A percentile compares a stretch with the other conserved stretches of the same genome.
Evolutionary conservation across 2,797 vertebrate species (phyloP).

Genomic region (Lacerta agilis): DNA sequence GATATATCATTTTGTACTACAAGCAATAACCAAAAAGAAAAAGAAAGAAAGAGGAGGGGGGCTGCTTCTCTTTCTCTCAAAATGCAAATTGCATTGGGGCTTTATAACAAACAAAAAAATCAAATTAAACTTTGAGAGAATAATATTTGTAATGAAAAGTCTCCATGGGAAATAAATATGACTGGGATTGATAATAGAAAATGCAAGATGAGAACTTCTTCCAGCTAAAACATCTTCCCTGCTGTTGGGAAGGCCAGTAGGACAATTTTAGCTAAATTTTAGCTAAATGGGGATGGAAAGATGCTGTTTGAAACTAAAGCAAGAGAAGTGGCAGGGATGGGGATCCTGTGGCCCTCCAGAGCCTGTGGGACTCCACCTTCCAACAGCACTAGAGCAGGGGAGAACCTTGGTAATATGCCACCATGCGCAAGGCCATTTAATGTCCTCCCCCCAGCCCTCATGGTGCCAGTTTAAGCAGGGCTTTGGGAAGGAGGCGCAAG

Average conservation of each 20-base stretch:
- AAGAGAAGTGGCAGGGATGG: no score
- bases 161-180: slow-evolving; percentile 41
- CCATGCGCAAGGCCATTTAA: no score
- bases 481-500: no score
- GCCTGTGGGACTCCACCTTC: no score
- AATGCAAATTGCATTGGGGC: slow-evolving; percentile 44
- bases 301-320: background rate
- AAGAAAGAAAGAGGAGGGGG: background rate
- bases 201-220: slow-evolving; percentile 25
- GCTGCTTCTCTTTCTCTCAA: slow-evolving; percentile 32
- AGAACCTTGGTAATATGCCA: no score
- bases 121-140: slow-evolving; percentile 42
- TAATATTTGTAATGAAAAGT: slow-evolving; percentile 42
- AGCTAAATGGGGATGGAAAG: background rate
- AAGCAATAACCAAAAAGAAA: background rate
- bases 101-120: slow-evolving; percentile 36
- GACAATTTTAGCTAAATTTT: background rate
- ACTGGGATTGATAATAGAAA: slow-evolving; percentile 36
- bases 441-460: no score
- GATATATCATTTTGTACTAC: slow-evolving; percentile 1
- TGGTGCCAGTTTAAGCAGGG: no score
- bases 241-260: background rate
- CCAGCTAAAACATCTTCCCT: slow-evolving; percentile 25
- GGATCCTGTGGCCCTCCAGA: no score
- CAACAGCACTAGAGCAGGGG: no score